Base-by-base conservation (phyloP, 2,888 invertebrate genomes). In the Cephalotes varians region DNA sequence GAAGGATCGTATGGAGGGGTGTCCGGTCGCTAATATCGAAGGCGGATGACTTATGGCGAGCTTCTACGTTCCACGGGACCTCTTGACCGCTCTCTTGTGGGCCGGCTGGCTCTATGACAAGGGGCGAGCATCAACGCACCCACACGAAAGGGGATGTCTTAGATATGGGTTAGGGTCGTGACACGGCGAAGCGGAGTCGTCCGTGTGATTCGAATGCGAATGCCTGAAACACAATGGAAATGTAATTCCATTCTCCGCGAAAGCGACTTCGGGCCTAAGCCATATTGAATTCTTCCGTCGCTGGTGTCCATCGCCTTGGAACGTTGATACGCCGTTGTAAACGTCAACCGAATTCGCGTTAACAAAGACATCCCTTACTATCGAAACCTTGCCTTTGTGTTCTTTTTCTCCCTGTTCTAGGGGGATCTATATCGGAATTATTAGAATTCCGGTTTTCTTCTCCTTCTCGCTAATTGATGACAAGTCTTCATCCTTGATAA, bases 221-320 rank as follows among this genome's bases (percentile, higher is more conserved):
- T 90, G 89, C 85, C 88, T 85, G 82, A 89, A 86, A 88, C 88
- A 93, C 93, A 93, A 93, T 93, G 92, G 92, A 93, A 92, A 93
- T 92, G 93, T 91, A 92, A 93, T 93, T 93, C 91, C 91, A 90
- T 89, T 89, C 79, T 62, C 71, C 77, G 60, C 58, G 62, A 40
- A 85, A 79, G 56, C 60, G 47, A 64, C 64, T 47, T 54, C 67
- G 81, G 84, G 69, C 84, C 34, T 60, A 81, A 77, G 86, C 83
- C 88, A 92, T 92, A 93, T 92, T 92, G 91, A 91, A 93, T 93
- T 93, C 91, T 91, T 88, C 71, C 71, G 54, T 83, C 62, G 76
- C 83, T 80, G 51, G n/a, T 21, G 21, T 15, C 21, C 28, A 10
- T 34, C 31, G 69, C 58, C 65, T 85, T 34, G 77, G 44, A 56